Conservation (phyloP, 92 coral and sea anemone species). For the Isaurus tuberculatus region DNA sequence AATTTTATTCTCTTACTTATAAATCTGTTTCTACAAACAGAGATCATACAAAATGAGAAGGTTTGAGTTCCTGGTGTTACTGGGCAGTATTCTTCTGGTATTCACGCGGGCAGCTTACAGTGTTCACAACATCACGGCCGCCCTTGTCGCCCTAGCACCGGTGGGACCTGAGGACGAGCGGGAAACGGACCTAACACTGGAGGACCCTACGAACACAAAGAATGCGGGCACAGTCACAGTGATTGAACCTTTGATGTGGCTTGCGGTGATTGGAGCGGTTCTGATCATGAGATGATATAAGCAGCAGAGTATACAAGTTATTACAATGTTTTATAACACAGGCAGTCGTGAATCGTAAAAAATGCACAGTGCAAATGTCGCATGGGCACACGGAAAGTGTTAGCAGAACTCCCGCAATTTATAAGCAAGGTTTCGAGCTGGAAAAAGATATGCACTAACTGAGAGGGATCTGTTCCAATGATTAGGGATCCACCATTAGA, state of each 20-base stretch:
- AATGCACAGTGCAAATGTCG: background rate
- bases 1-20: background rate
- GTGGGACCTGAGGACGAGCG: slow-evolving; percentile 74
- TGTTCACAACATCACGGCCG: slow-evolving; percentile 95
- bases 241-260: slow-evolving; percentile 55
- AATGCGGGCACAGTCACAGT: slow-evolving; percentile 50
- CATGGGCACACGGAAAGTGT: too few species aligned
- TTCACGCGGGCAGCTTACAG: slow-evolving; percentile 58
- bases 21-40: background rate
- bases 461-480: too few species aligned
- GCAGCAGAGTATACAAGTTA: background rate
- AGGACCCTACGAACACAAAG: slow-evolving; percentile 46
- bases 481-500: background rate
- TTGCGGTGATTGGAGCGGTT: slow-evolving; percentile 2
- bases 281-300: background rate
- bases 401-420: too few species aligned
- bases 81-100: slow-evolving; percentile 45
- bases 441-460: too few species aligned
- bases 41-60: slow-evolving; percentile 11
- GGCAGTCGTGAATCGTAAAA: background rate
- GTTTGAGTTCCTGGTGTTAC: slow-evolving; percentile 35
- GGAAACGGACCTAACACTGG: slow-evolving; percentile 66
- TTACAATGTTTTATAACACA: background rate
- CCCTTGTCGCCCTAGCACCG: slow-evolving; percentile 96
- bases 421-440: too few species aligned